phyloP scores from a whole-genome alignment of 2,113 vertebrate genomes.

The Crotalus horridus region DNA sequence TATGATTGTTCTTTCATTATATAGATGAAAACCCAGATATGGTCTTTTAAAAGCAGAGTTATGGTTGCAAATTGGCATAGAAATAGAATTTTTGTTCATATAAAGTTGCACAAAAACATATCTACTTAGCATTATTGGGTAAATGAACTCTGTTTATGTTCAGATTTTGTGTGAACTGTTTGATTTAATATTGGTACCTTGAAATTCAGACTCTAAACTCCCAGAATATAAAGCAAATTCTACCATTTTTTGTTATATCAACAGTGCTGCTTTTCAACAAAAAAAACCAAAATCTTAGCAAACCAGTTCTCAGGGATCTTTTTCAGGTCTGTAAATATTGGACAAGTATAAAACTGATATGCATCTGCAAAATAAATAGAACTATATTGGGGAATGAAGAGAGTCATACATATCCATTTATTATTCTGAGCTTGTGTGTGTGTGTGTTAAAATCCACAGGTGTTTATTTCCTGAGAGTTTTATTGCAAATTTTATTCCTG shows the following conservation, averaged over 20 bases:
- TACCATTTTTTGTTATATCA: neutral
- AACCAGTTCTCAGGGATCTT: neutral
- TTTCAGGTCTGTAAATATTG: neutral
- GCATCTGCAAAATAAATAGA: neutral
- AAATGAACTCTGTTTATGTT: neutral
- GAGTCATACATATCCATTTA: neutral
- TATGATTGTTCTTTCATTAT: neutral
- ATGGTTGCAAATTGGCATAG: neutral
- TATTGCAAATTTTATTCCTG: neutral
- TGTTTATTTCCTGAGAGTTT: neutral
- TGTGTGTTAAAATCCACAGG: neutral
- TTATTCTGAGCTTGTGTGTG: neutral
- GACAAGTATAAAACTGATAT: neutral
- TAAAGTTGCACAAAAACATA: neutral
- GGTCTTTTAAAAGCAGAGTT: neutral
- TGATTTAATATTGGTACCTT: neutral
- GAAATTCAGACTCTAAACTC: neutral
- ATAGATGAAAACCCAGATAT: neutral
- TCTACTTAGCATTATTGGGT: neutral
- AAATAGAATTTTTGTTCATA: neutral
- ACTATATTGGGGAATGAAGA: neutral
- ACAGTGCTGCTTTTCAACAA: neutral
- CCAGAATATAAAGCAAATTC: neutral
- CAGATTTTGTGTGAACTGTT: neutral
- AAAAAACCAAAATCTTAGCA: neutral